These are phyloP conservation scores for Pomacea maculata DNA, from an alignment of 1,140 invertebrate genomes.

Conservation along the genomic window DNA sequence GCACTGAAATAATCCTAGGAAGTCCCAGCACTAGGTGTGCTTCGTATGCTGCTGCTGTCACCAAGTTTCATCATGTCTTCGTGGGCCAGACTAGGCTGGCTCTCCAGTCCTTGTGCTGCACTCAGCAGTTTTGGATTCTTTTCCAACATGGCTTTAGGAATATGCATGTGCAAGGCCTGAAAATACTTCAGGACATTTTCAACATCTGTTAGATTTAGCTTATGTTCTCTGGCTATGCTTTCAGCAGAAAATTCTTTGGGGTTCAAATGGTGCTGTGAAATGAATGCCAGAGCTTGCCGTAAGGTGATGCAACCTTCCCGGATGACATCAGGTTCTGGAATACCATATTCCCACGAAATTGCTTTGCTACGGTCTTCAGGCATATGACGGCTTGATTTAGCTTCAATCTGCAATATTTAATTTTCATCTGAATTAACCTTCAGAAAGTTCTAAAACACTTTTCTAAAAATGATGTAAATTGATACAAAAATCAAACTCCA, in stretches of 20 bases:
- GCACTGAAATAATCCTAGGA: no score
- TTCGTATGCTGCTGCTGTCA: background rate
- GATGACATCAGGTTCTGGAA: constrained; percentile 53
- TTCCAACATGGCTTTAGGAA: constrained; percentile 29
- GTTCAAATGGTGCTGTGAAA: constrained; percentile 72
- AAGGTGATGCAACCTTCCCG: constrained; percentile 63
- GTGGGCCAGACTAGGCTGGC: background rate
- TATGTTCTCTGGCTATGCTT: constrained; percentile 75
- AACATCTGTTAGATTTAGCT: constrained; percentile 68
- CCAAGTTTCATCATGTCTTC: constrained; percentile 6
- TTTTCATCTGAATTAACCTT: background rate
- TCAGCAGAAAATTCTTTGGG: constrained; percentile 69
- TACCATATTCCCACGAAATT: constrained; percentile 61
- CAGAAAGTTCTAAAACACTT: no score
- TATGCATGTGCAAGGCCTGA: constrained; percentile 32
- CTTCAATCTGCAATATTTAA: constrained; percentile 10
- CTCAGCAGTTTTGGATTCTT: constrained; percentile 28
- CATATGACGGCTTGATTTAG: constrained; percentile 50
- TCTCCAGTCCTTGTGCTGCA: background rate
- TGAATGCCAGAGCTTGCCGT: constrained; percentile 68
- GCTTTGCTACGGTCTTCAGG: constrained; percentile 64
- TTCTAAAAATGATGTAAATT: no score
- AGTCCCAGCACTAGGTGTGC: no score
- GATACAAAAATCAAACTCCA: no score
- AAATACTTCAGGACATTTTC: constrained; percentile 53